Evolutionary conservation across 2,888 invertebrate species (phyloP), one percentile per base, ranked within the genome.

Genomic region (Seira musarum): DNA sequence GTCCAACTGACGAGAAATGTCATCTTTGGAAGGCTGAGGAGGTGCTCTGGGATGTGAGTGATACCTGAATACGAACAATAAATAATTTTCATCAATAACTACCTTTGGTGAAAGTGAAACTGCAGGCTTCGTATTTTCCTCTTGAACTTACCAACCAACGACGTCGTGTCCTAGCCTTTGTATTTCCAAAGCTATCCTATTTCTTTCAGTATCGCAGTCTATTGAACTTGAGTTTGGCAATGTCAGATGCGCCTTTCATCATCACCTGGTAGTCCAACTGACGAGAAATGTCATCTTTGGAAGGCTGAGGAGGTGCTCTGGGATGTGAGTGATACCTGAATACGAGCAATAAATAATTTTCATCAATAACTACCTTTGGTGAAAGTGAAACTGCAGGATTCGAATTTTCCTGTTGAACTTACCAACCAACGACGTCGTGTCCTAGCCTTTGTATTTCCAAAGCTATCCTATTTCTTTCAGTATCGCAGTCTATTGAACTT

Each of bases 251-350:
- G 1, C 97, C 97, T 87, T 96, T 95, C 95, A 98, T 95, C 88
- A 94, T 94, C 76, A 98, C 95, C 90, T 98, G 96, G 90, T 97
- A 97, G 87, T 97, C 97, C 84, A 98, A 90, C 89, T 98, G 98
- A 78, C 95, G 93, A 88, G 97, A 96, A 77, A 97, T 94, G 88
- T 98, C 98, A 84, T 87, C 86, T 80, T 87, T 85, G 13, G 90
- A 89, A 13, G 91, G 90, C 77, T 89, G 88, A n/a, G 90, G 88
- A 71, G 89, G 88, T 66, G 88, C 88, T 77, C 88, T 79, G 93
- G 91, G 87, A 94, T 96, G 82, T 96, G 98, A 87, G 96, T 94
- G 0, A n/a, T 66, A 66, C 30, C 96, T n/a, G n/a, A n/a, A n/a
- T n/a, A n/a, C n/a, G n/a, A n/a, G n/a, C n/a, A n/a, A n/a, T n/a